A percentile compares a stretch with the other conserved stretches of the same genome.
These are phyloP conservation scores for Heliconius congener DNA, from an alignment of 1,140 invertebrate species.

Conservation along the genomic window DNA sequence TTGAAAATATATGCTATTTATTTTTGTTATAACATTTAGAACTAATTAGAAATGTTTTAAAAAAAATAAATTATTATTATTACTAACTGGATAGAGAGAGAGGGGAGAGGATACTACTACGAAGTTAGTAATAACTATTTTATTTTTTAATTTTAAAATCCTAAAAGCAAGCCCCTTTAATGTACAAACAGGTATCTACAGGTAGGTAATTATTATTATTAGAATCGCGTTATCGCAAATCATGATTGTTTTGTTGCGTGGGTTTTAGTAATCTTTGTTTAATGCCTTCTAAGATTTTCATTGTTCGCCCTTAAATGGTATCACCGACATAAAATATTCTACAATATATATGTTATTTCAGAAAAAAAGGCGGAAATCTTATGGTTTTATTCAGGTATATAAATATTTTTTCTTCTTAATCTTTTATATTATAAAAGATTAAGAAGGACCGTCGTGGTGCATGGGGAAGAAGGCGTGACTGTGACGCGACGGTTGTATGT, in stretches of 20 bases:
- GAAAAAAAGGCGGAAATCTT: not conserved
- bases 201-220: constrained; percentile 7
- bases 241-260: constrained; percentile 21
- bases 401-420: not conserved
- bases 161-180: not conserved
- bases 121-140: no score
- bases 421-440: not conserved
- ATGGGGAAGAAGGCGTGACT: no score
- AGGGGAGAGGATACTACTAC: no score
- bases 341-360: not conserved
- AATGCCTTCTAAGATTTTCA: constrained; percentile 26
- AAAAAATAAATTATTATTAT: not conserved
- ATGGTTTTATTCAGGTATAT: no score
- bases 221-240: constrained; percentile 16
- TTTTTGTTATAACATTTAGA: no score
- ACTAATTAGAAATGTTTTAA: not conserved
- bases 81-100: not conserved
- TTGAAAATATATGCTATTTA: no score
- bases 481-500: no score
- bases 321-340: constrained; percentile 8
- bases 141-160: no score
- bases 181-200: not conserved
- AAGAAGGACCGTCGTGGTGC: not conserved
- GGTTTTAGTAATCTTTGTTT: constrained; percentile 21
- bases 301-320: constrained; percentile 24